phyloP scores from a whole-genome alignment of 2,888 invertebrate species.

The Papilio gigon region DNA sequence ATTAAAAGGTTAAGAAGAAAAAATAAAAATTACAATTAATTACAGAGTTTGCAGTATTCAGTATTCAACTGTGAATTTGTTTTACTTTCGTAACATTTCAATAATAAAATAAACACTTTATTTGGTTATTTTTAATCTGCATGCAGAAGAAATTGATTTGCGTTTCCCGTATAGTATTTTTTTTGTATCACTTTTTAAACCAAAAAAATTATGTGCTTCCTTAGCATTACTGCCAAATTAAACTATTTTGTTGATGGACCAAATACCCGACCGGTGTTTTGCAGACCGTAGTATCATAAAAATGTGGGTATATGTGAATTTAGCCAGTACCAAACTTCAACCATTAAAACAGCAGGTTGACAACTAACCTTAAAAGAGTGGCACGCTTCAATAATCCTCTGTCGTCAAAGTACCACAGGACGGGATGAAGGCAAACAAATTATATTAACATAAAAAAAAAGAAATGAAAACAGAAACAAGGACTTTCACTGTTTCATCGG shows the following conservation, averaged over 20 bases:
- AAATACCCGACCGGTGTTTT: neutral
- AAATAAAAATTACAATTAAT: neutral
- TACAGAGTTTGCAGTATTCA: neutral
- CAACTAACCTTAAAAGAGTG: conserved; percentile 92
- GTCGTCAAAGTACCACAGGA: conserved; percentile 78
- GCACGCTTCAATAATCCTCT: conserved; percentile 97
- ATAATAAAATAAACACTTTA: neutral
- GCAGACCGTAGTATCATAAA: neutral
- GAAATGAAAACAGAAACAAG: conserved; percentile 48
- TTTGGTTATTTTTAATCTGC: neutral
- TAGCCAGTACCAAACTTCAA: conserved; percentile 26
- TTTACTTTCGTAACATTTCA: neutral
- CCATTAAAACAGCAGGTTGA: conserved; percentile 47
- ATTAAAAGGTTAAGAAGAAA: neutral
- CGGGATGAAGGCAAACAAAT: conserved; percentile 71
- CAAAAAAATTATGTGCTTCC: too few species aligned
- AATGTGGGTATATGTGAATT: neutral
- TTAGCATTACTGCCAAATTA: too few species aligned
- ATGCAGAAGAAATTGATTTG: neutral
- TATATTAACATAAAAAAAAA: conserved; percentile 65
- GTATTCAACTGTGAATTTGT: neutral
- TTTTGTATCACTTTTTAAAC: neutral
- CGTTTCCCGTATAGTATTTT: neutral
- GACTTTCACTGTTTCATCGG: conserved; percentile 47
- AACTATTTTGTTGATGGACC: neutral